phyloP scores from a whole-genome alignment of 2,113 vertebrate genomes.

The Dipodomys stephensi region DNA sequence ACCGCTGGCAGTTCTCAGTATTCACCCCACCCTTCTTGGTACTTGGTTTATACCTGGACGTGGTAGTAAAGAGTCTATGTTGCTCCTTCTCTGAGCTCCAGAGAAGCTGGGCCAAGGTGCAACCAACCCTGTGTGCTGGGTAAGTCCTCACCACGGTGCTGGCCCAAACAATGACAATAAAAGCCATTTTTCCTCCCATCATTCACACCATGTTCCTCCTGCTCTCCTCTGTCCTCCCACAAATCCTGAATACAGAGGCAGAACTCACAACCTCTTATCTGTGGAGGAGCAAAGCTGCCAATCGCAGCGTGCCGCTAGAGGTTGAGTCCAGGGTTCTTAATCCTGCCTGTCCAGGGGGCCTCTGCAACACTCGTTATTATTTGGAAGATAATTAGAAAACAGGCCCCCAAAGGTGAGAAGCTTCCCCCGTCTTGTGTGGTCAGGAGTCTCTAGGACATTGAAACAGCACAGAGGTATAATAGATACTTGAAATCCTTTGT shows the following conservation, averaged over 20 bases:
- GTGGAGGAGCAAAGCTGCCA: background rate
- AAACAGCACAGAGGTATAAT: background rate
- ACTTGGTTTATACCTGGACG: background rate
- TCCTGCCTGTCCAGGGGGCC: background rate
- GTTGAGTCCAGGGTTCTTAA: background rate
- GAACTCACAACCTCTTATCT: background rate
- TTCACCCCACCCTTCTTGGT: background rate
- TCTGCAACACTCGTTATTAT: background rate
- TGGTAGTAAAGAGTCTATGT: background rate
- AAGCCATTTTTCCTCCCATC: background rate
- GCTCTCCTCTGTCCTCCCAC: background rate
- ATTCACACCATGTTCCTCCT: background rate
- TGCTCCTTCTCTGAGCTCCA: background rate
- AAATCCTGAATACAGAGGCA: background rate
- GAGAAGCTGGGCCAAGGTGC: background rate
- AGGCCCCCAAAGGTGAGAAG: background rate
- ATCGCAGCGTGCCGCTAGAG: background rate
- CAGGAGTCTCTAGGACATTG: background rate
- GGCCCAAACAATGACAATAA: background rate
- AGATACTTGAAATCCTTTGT: background rate
- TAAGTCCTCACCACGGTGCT: too few relatives aligned
- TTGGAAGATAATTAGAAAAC: background rate
- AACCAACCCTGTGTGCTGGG: fast-evolving
- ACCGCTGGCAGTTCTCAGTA: too few relatives aligned
- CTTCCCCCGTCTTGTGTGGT: background rate